Evolutionary conservation across 2,797 vertebrate genomes (phyloP), one percentile per base, ranked within the genome.

Genomic region (Dermochelys coriacea): DNA sequence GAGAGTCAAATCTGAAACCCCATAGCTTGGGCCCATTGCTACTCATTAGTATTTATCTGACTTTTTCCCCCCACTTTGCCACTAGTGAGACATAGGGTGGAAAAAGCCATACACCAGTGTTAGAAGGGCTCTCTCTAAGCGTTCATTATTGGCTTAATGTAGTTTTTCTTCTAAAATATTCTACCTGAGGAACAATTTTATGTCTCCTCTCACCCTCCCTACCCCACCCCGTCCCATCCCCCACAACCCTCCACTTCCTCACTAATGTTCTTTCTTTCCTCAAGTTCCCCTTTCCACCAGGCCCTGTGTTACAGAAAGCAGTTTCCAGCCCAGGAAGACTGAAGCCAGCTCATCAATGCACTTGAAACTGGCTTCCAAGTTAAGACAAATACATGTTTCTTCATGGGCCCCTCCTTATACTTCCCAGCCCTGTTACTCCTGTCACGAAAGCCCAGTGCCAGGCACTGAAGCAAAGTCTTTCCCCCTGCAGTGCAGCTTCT

Each of bases 151-250:
- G 31, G 11, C n/a, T 78, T 91, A 16, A 27, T 80, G 27, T 83
- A 78, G 41, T 55, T 92, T 75, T 86, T 41, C 31, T 61, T 89
- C 75, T 34, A 87, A 88, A 93, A 87, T 27, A 5, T 52, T 80
- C 29, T n/a, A 59, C 31, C 21, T 23, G 55, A 82, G 19, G 81
- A 82, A 59, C 27, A 82, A 51, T 23, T 80, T 23, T 80, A 25
- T 15, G 80, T 68, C 82, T 8, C 2, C 86, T 29, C 64, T 84
- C 31, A 47, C 1, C 59, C 45, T 82, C 4, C 15, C 8, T 34
- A 12, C 21, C 16, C 47, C 3, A 23, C 4, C 15, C 7, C 15
- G 7, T 19, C 54, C 59, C 86, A 93, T 0, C 18, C n/a, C 61
- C n/a, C 14, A 0, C 74, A 74, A 1, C 21, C 5, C 4, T 21